Evolutionary conservation across 2,113 vertebrate genomes (phyloP), one percentile per base, ranked within the genome.

Genomic region (Sinocyclocheilus maitianheensis): DNA sequence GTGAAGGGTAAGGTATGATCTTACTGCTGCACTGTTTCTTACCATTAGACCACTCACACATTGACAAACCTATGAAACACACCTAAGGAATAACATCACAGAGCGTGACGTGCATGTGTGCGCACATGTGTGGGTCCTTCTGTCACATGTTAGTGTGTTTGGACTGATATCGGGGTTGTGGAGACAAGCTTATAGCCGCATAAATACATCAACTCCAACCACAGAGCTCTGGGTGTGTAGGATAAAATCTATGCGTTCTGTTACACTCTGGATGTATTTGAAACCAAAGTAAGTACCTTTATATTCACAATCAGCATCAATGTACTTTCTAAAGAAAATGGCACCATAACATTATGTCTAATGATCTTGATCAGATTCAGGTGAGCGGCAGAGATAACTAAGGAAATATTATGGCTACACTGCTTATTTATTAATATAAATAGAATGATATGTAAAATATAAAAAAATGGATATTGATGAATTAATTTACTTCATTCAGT

Each of bases 231-330:
- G 14, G 14, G 30, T 69, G 30, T 69, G 2, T 3, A 37, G 67
- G 30, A 37, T 37, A 20, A 37, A 37, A 69, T 9, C 30, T 3
- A 16, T 18, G 24, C 5, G 1, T 72, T 71, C 11, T 65, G 78
- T 77, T 92, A 89, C 81, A 9, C 37, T 65, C 84, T 87, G 48
- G 9, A 69, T 69, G 67, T 37, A 8, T 69, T 69, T 69, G 30
- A 69, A 37, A 34, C 14, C 34, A 18, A 18, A 5, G 51, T 1
- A 55, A 55, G 53, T 55, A 18, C 53, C 53, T 55, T 55, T 18
- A 69, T 3, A 16, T 69, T 69, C 65, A 9, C 14, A 69, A 30
- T 69, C 30, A 69, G 14, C 26, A 34, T 69, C 30, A 37, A 5
- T 69, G 67, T 69, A 20, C 26, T 69, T 34, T 14, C 26, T 69